Percentiles rank a stretch among this genome's conserved stretches.
These are phyloP conservation scores for Andrena fulva DNA, from an alignment of 2,888 invertebrate genomes.

Conservation along the genomic window DNA sequence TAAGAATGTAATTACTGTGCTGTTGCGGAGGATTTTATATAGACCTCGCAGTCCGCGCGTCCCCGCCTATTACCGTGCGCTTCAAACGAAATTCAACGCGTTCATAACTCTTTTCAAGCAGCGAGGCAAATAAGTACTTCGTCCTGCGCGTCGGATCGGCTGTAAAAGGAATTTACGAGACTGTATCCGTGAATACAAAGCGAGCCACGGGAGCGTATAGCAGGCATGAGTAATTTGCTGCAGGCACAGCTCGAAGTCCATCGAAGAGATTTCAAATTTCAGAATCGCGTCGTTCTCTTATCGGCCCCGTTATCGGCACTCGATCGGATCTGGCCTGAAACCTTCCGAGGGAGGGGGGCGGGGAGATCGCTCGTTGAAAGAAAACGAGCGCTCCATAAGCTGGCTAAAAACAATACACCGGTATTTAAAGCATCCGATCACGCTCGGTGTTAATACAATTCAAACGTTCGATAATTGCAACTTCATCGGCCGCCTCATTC, in stretches of 20 bases:
- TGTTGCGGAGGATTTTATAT: background rate
- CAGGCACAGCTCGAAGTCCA: conserved; percentile 21
- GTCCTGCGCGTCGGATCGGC: background rate
- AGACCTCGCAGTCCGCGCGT: background rate
- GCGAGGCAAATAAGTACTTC: background rate
- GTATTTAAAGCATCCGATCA: background rate
- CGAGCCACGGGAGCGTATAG: background rate
- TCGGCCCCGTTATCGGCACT: conserved; percentile 46
- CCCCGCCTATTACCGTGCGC: background rate
- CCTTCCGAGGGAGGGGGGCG: background rate
- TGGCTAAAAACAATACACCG: no score
- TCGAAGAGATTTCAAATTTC: background rate
- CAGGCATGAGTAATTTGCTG: background rate
- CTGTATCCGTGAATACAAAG: background rate
- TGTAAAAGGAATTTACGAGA: background rate
- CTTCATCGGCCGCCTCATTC: conserved; percentile 1
- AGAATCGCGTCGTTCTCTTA: conserved; percentile 7
- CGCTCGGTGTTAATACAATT: background rate
- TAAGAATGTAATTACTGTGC: conserved; percentile 43
- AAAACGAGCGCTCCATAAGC: no score
- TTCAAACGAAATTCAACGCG: background rate
- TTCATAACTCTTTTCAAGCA: background rate
- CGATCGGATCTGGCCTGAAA: conserved; percentile 39
- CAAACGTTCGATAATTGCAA: background rate
- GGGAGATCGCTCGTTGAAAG: no score